Evolutionary conservation across 2,888 invertebrate species (phyloP).

Genomic region (Rhogogaster chlorosoma): DNA sequence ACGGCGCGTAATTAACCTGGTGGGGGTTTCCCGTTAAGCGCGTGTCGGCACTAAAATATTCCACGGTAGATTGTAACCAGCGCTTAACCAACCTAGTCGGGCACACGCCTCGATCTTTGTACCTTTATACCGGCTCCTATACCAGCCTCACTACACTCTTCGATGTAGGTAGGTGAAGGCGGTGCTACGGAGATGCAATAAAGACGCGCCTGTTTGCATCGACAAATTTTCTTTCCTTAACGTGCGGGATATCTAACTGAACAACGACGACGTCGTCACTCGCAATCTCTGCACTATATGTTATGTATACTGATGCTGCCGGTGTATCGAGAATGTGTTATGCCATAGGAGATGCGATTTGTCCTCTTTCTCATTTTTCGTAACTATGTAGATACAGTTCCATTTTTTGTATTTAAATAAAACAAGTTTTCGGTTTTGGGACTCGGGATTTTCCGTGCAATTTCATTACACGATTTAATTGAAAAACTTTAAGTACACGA

Average conservation of each 20-base stretch:
- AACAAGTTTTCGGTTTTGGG: background rate
- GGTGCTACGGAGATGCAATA: slow-evolving; percentile 18
- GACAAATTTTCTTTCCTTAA: slow-evolving; percentile 28
- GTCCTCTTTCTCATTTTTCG: background rate
- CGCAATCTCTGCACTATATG: background rate
- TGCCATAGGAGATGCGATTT: background rate
- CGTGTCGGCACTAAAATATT: slow-evolving; percentile 50
- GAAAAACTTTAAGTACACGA: background rate
- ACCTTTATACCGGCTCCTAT: background rate
- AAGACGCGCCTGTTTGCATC: slow-evolving; percentile 26
- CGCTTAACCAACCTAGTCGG: background rate
- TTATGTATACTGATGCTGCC: background rate
- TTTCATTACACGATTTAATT: background rate
- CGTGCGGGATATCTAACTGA: background rate
- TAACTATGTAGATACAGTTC: background rate
- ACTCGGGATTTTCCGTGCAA: background rate
- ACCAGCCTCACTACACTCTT: background rate
- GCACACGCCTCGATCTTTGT: slow-evolving; percentile 20
- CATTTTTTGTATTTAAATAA: background rate
- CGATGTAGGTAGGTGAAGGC: slow-evolving; percentile 9
- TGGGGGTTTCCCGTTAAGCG: slow-evolving; percentile 51
- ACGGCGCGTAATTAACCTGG: slow-evolving; percentile 43
- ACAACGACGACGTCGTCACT: slow-evolving; percentile 8
- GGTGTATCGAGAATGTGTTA: background rate
- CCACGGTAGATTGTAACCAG: slow-evolving; percentile 29